A percentile compares a stretch with the other conserved stretches of the same genome.
phyloP scores from a whole-genome alignment of 2,888 invertebrate species.

The Heteromyza rotundicornis region DNA sequence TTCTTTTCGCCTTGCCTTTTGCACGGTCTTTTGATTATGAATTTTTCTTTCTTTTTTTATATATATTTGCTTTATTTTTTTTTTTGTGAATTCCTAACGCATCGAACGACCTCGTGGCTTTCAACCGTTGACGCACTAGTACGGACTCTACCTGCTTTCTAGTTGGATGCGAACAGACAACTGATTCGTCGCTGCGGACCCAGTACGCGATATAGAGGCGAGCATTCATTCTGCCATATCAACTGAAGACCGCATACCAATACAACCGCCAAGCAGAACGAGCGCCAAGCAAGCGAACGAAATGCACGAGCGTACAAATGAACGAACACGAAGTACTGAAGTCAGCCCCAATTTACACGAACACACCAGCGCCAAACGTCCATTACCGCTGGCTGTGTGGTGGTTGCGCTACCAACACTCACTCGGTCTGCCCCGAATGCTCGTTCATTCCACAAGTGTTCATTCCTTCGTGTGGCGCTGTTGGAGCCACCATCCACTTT shows the following conservation, averaged over 20 bases:
- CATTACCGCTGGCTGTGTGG: not conserved
- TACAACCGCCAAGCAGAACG: not conserved
- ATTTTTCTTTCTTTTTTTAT: slow-evolving; percentile 2
- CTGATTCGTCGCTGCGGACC: slow-evolving; percentile 52
- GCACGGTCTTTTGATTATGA: not conserved
- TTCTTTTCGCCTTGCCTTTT: slow-evolving; percentile 9
- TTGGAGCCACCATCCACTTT: slow-evolving; percentile 1
- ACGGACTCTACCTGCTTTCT: slow-evolving; percentile 61
- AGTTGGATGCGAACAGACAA: slow-evolving; percentile 63
- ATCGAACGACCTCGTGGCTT: slow-evolving; percentile 62
- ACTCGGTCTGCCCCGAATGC: not conserved
- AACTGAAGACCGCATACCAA: not conserved
- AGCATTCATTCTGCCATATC: slow-evolving; percentile 8
- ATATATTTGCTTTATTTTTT: slow-evolving; percentile 15
- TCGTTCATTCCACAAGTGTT: slow-evolving; percentile 28
- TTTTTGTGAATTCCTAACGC: slow-evolving; percentile 25
- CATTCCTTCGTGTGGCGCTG: slow-evolving; percentile 8
- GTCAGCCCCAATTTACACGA: slow-evolving; percentile 14
- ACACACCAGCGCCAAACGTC: not conserved
- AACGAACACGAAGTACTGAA: not conserved
- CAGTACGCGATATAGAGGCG: slow-evolving; percentile 34
- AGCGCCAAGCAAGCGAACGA: not conserved
- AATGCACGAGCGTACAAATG: not conserved
- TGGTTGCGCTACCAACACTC: not conserved
- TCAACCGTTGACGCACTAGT: slow-evolving; percentile 55